Base-by-base conservation (phyloP, 2,113 vertebrate genomes). In the Xyrauchen texanus region DNA sequence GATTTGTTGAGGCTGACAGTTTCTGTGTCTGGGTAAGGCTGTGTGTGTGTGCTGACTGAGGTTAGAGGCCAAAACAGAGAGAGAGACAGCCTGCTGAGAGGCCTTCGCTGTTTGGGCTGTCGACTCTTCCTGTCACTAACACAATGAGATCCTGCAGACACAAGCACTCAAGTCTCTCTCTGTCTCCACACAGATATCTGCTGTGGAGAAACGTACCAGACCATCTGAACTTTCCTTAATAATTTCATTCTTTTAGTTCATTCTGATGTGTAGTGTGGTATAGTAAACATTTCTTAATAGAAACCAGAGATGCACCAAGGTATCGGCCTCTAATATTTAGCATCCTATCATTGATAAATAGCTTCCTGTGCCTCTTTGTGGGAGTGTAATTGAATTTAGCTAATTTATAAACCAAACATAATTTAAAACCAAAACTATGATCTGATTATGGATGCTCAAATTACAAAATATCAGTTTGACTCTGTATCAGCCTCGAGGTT, bases 101-200 rank as follows among this genome's bases (percentile, higher is more conserved):
- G n/a, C 16, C 7, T 47, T 21, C 62, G 44, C 45, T 76, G 49
- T 76, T 76, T 76, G 60, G 16, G 46, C 73, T 76, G 62, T 65
- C 73, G 16, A 45, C 11, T 64, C 0, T 65, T 76, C 49, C 62
- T 21, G 55, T 12, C 21, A 15, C 60, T 16, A 44, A 65, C 73
- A 53, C 47, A n/a, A 74, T 74, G 16, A 21, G 71, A 63, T 16
- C 12, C 71, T 74, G 71, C 71, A 62, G 45, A 21, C 57, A 10
- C 16, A 74, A 74, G 58, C 71, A 49, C 71, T 62, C 8, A 3
- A 64, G 46, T n/a, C 46, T 75, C 72, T 60, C 63, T 75, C 72
- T 75, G 72, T 74, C 60, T 75, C 72, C 60, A 75, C 72, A 47
- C 34, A 57, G 7, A 57, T 10, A 71, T 71, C 52, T 71, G 44